phyloP scores from a whole-genome alignment of 2,113 vertebrate species.

The Poecile atricapillus region DNA sequence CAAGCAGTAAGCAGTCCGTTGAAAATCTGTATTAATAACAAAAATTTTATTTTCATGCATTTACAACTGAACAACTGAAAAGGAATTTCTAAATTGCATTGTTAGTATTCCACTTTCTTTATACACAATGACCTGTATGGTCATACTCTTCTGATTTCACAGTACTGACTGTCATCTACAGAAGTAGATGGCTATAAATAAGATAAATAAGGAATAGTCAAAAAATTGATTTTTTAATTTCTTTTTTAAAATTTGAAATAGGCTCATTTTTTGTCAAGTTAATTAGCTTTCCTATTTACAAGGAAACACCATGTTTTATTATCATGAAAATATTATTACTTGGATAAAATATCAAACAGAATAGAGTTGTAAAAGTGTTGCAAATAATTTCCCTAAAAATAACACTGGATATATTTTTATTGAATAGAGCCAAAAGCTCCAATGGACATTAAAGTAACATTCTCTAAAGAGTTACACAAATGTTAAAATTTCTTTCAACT shows the following conservation, averaged over 20 bases:
- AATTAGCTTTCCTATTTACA: neutral
- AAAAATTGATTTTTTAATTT: accelerated
- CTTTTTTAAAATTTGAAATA: neutral
- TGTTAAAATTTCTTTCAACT: constrained; percentile 27
- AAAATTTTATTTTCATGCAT: neutral
- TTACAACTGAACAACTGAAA: neutral
- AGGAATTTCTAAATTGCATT: neutral
- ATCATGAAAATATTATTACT: neutral
- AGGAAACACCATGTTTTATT: neutral
- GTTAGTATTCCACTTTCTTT: neutral
- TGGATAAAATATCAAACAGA: neutral
- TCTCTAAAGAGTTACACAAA: neutral
- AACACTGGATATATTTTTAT: neutral
- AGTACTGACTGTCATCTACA: neutral
- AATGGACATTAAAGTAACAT: constrained; percentile 9
- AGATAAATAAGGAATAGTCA: neutral
- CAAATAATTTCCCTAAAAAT: constrained; percentile 14
- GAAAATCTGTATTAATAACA: neutral
- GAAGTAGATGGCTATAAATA: neutral
- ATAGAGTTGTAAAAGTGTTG: neutral
- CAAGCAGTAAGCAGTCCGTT: neutral
- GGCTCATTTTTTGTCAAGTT: neutral
- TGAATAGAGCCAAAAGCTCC: neutral
- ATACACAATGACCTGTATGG: neutral
- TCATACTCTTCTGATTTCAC: neutral